phyloP scores from a whole-genome alignment of 2,888 invertebrate species.

The Cantharis rufa region DNA sequence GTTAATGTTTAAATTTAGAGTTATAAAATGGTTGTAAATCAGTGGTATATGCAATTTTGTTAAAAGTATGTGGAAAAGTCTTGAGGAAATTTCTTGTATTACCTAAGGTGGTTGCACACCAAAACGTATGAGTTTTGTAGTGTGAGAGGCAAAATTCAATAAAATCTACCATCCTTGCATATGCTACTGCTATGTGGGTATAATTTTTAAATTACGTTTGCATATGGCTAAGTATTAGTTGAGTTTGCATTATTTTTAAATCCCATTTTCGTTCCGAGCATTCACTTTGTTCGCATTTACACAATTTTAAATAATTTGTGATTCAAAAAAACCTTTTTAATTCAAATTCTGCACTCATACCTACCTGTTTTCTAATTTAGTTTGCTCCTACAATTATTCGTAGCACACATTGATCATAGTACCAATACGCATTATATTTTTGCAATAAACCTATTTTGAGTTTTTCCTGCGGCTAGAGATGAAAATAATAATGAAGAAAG shows the following conservation, averaged over 20 bases:
- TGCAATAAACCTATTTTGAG: neutral
- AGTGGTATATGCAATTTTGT: neutral
- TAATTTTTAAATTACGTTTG: neutral
- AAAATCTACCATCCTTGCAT: neutral
- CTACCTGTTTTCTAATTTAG: neutral
- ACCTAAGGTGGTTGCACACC: neutral
- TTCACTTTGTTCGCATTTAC: neutral
- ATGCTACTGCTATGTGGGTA: neutral
- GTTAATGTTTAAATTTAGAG: neutral
- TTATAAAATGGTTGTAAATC: neutral
- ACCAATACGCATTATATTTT: neutral
- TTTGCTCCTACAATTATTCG: neutral
- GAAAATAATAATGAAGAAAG: neutral
- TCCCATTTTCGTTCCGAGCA: neutral
- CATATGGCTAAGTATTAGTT: neutral
- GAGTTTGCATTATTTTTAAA: neutral
- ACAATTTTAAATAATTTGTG: neutral
- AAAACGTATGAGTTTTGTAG: neutral
- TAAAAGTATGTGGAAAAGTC: neutral
- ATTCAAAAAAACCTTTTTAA: neutral
- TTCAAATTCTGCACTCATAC: neutral
- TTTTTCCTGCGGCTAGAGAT: neutral
- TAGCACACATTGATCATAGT: neutral
- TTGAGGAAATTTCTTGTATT: neutral
- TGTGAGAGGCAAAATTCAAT: neutral